A percentile compares a stretch with the other conserved stretches of the same genome.
These are phyloP conservation scores for Itoplectis maculator DNA, from an alignment of 2,888 invertebrate species.

Conservation along the genomic window DNA sequence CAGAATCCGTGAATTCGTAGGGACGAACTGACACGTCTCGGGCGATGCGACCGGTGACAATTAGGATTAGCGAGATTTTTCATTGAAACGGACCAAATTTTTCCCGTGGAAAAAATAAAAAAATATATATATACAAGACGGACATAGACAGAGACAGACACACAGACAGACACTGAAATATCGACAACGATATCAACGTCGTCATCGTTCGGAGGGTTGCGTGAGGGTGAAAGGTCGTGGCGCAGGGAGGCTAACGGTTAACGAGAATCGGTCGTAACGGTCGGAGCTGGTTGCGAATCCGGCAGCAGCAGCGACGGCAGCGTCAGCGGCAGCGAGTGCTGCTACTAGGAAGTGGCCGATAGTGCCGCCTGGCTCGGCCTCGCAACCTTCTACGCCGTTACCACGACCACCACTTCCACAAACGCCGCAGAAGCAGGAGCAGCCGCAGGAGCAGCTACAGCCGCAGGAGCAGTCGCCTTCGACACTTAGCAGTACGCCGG, in stretches of 20 bases:
- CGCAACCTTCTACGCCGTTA: neutral
- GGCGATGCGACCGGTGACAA: constrained; percentile 39
- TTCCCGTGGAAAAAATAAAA: too few relatives aligned
- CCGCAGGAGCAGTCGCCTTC: neutral
- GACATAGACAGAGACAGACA: neutral
- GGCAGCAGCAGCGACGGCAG: too few relatives aligned
- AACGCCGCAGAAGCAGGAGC: neutral
- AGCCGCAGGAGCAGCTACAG: too few relatives aligned
- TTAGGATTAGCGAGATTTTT: neutral
- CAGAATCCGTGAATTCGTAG: too few relatives aligned
- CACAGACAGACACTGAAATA: constrained; percentile 2
- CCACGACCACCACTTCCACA: neutral
- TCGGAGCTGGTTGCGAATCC: neutral
- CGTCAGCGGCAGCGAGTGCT: constrained; percentile 49
- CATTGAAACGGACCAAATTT: too few relatives aligned
- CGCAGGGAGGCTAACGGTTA: neutral
- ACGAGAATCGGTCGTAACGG: constrained; percentile 2
- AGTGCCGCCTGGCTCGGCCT: constrained; percentile 40
- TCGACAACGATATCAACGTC: constrained; percentile 2
- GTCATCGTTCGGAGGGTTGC: constrained; percentile 35
- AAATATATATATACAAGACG: constrained; percentile 11
- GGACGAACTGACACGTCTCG: too few relatives aligned
- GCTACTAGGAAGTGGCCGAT: constrained; percentile 27
- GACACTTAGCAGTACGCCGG: constrained; percentile 58
- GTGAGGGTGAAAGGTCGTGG: neutral